A percentile compares a stretch with the other conserved stretches of the same genome.
phyloP scores from a whole-genome alignment of 2,888 invertebrate species.

The Chaitophorus viminalis region DNA sequence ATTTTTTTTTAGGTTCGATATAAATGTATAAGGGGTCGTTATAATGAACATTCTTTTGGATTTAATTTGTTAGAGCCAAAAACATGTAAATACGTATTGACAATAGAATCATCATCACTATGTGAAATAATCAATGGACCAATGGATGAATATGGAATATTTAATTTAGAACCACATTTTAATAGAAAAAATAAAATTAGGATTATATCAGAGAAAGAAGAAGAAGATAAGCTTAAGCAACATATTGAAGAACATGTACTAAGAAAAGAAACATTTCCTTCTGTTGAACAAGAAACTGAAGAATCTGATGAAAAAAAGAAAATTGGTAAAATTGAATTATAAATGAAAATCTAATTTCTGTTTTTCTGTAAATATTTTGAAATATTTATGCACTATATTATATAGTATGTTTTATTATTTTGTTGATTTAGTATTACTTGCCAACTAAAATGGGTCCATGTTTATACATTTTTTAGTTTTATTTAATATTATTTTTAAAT shows the following conservation, averaged over 20 bases:
- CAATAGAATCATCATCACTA: slow-evolving; percentile 92
- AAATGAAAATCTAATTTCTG: neutral
- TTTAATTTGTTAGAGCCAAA: slow-evolving; percentile 90
- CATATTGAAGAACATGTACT: neutral
- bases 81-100: slow-evolving; percentile 92
- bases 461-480: slow-evolving; percentile 18
- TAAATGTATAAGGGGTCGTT: slow-evolving; percentile 78
- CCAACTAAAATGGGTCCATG: slow-evolving; percentile 14
- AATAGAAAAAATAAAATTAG: neutral
- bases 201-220: neutral
- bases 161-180: slow-evolving; percentile 3
- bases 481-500: neutral
- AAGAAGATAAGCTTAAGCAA: neutral
- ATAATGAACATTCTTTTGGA: slow-evolving; percentile 83
- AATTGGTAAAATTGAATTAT: slow-evolving; percentile 50
- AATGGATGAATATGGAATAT: slow-evolving; percentile 83
- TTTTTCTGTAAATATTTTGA: slow-evolving; percentile 16
- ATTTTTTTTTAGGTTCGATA: slow-evolving; percentile 72
- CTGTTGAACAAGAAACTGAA: slow-evolving; percentile 29
- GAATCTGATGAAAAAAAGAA: slow-evolving; percentile 46
- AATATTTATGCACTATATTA: slow-evolving; percentile 9
- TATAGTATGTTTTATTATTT: slow-evolving; percentile 15
- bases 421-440: slow-evolving; percentile 22
- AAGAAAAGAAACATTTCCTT: neutral
- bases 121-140: slow-evolving; percentile 81